These are phyloP conservation scores for Chloroclystis v-ata DNA, from an alignment of 2,888 invertebrate species.

Conservation along the genomic window DNA sequence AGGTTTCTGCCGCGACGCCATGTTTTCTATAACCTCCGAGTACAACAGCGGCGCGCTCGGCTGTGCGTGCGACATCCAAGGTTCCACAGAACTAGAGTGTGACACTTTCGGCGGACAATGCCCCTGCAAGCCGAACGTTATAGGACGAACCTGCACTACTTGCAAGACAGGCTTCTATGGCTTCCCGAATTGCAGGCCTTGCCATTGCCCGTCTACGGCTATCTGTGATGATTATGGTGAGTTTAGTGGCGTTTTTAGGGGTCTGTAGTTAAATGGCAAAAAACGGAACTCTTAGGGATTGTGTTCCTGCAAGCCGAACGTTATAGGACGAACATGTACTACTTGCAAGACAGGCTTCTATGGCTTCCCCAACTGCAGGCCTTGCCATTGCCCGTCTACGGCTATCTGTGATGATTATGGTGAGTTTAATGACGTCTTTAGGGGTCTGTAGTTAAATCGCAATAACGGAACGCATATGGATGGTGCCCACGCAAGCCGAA, in stretches of 20 bases:
- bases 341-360: constrained; percentile 87
- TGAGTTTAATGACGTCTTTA: constrained; percentile 27
- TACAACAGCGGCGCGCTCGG: constrained; percentile 95
- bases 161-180: constrained; percentile 96
- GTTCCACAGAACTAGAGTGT: constrained; percentile 91
- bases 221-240: constrained; percentile 84
- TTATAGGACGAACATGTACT: constrained; percentile 93
- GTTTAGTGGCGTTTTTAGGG: constrained; percentile 5
- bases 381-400: constrained; percentile 90
- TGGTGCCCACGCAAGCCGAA: constrained; percentile 96
- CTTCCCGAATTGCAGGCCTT: constrained; percentile 95
- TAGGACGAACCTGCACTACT: constrained; percentile 90
- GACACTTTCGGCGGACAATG: constrained; percentile 98
- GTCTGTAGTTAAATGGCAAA: no score
- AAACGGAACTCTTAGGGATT: no score
- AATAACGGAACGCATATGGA: no score
- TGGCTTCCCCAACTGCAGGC: constrained; percentile 89
- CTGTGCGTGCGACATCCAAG: constrained; percentile 93
- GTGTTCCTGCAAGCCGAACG: constrained; percentile 93
- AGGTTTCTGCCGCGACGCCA: constrained; percentile 93
- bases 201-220: constrained; percentile 90
- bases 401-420: constrained; percentile 87
- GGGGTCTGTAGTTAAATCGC: no score
- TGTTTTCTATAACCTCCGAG: constrained; percentile 95
- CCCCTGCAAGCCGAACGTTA: constrained; percentile 93